A percentile compares a stretch with the other conserved stretches of the same genome.
phyloP scores from a whole-genome alignment of 2,797 vertebrate genomes.

The Neosalanx taihuensis region DNA sequence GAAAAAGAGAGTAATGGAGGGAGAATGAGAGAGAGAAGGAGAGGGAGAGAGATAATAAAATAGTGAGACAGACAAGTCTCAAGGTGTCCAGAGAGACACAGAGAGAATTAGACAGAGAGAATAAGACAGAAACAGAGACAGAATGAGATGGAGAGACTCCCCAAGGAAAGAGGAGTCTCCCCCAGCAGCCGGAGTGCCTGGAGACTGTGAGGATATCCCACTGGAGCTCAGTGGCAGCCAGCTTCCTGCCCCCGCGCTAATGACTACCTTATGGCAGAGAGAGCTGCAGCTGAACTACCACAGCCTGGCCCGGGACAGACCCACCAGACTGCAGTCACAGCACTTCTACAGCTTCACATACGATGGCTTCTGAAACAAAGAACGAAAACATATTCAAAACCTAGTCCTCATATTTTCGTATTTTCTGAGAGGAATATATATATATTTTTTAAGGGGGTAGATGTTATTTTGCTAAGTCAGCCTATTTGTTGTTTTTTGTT shows the following conservation, averaged over 20 bases:
- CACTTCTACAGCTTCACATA: constrained; percentile 53
- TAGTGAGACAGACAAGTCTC: too few relatives aligned
- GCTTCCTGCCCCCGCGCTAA: constrained; percentile 57
- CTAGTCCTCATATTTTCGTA: neutral
- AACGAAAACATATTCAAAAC: neutral
- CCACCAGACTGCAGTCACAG: constrained; percentile 55
- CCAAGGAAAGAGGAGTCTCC: neutral
- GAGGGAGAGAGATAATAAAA: too few relatives aligned
- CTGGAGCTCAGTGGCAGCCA: constrained; percentile 51
- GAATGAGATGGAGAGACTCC: too few relatives aligned
- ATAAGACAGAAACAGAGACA: too few relatives aligned
- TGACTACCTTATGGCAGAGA: constrained; percentile 67
- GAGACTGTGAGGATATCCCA: constrained; percentile 23
- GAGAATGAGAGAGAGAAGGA: too few relatives aligned
- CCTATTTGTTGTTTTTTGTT: neutral
- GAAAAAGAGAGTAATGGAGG: too few relatives aligned
- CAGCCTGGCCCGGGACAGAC: constrained; percentile 52
- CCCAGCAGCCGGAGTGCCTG: neutral
- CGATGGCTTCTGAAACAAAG: neutral
- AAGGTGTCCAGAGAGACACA: too few relatives aligned
- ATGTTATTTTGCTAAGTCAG: too few relatives aligned
- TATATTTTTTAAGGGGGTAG: constrained; percentile 25
- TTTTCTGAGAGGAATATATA: constrained; percentile 16
- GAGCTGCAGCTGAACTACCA: constrained; percentile 56
- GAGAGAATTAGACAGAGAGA: neutral